These are phyloP conservation scores for Spilarctia lutea DNA, from an alignment of 2,888 invertebrate species.

Conservation along the genomic window DNA sequence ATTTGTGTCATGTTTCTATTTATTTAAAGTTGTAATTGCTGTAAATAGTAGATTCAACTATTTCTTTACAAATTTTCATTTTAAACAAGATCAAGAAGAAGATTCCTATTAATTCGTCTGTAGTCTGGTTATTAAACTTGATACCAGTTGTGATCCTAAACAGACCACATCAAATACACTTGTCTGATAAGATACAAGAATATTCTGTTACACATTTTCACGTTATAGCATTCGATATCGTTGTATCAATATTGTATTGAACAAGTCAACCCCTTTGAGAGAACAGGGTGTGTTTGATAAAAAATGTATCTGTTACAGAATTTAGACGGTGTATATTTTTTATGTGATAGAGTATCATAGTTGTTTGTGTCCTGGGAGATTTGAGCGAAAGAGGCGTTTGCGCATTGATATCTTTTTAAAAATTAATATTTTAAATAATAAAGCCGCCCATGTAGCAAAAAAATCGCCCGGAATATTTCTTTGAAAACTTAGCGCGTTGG, in stretches of 20 bases:
- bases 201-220: not conserved
- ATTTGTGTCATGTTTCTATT: not conserved
- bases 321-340: not conserved
- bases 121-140: not conserved
- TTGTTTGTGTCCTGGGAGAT: not conserved
- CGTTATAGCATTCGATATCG: slow-evolving; percentile 1
- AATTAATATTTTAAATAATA: too few species aligned
- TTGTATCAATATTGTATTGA: not conserved
- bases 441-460: too few species aligned
- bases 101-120: too few species aligned
- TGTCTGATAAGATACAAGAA: not conserved
- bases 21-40: not conserved
- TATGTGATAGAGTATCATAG: not conserved
- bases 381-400: not conserved
- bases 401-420: too few species aligned
- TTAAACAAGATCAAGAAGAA: too few species aligned
- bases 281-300: not conserved
- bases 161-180: not conserved
- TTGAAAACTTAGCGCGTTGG: too few species aligned
- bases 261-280: not conserved
- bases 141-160: not conserved
- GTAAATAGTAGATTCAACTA: not conserved
- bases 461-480: too few species aligned
- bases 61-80: too few species aligned
- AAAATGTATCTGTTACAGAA: not conserved